Base-by-base conservation (phyloP, 1,140 invertebrate species). In the Anastrepha obliqua region DNA sequence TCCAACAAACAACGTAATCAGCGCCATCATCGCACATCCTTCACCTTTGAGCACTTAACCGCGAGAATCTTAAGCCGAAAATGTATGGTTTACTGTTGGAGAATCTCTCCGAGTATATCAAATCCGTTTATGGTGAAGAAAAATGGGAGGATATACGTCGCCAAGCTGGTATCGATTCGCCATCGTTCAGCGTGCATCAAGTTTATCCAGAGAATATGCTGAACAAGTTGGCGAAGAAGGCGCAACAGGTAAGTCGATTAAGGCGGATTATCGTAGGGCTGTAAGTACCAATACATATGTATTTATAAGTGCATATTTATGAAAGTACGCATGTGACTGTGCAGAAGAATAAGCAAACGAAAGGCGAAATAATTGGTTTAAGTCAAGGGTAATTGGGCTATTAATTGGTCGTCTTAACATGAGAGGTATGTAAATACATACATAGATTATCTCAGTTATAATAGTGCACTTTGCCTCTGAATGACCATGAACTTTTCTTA, bases 31-130 rank as follows among this genome's bases (percentile, higher is more conserved):
- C 55, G 55, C 6, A 85, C n/a, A 29, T 29, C 1, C 59, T 29
- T 13, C 20, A 2, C 29, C 29, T 9, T 20, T 29, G 59, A 29
- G 59, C 55, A 20, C 39, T 60, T 62, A 2, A 44, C 6, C 62
- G 17, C 74, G n/a, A 8, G 17, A 44, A 81, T 55, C 74, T 51
- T 17, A 1, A 2, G 11, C 29, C 3, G 87, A 96, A 91, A 67
- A 99, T 99, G 98, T 99, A 99, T 94, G 98, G 98, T 44, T 94
- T 99, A 90, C 95, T 99, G 55, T 93, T 99, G 89, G 98, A 99
- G 93, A 98, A 98, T 91, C 95, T 99, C 93, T 96, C 97, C 88
- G 97, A 98, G 92, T 99, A 97, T 94, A 97, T 99, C 89, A 96
- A 97, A 87, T 95, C 96, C 89, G 96, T 96, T 3, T 99, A 98